Evolutionary conservation across 2,888 invertebrate species (phyloP).

Genomic region (Xestia xanthographa): DNA sequence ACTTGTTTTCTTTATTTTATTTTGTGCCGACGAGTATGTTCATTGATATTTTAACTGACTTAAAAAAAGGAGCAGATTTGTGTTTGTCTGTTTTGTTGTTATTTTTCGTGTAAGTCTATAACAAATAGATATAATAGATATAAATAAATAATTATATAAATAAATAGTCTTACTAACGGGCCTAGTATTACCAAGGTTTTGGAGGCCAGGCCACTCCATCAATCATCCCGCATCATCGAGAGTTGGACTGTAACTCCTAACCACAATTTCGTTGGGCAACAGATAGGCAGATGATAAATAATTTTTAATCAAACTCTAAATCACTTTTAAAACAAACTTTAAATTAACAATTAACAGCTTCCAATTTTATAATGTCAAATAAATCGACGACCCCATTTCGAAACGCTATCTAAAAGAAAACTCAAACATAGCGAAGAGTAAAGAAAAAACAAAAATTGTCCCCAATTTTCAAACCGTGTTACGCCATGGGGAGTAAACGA

Average conservation of each 20-base stretch:
- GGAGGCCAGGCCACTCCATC: not conserved
- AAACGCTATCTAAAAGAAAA: not conserved
- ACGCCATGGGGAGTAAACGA: conserved; percentile 55
- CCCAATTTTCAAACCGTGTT: conserved; percentile 39
- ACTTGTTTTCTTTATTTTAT: too few species aligned
- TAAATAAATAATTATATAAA: too few species aligned
- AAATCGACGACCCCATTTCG: not conserved
- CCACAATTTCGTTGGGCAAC: not conserved
- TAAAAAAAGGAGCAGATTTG: not conserved
- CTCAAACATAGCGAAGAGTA: not conserved
- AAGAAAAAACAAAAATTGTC: conserved; percentile 20
- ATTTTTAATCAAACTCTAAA: not conserved
- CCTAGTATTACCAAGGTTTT: not conserved
- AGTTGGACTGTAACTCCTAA: not conserved
- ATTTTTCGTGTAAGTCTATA: not conserved
- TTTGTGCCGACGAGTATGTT: not conserved
- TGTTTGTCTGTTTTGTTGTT: not conserved
- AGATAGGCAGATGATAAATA: not conserved
- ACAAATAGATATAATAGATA: too few species aligned
- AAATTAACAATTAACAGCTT: not conserved
- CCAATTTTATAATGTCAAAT: not conserved
- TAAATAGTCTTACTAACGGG: not conserved
- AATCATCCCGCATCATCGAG: too few species aligned
- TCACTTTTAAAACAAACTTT: not conserved
- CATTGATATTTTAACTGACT: not conserved